These are phyloP conservation scores for Dolichomitus sp. DNA, from an alignment of 2,888 invertebrate species.

Conservation along the genomic window DNA sequence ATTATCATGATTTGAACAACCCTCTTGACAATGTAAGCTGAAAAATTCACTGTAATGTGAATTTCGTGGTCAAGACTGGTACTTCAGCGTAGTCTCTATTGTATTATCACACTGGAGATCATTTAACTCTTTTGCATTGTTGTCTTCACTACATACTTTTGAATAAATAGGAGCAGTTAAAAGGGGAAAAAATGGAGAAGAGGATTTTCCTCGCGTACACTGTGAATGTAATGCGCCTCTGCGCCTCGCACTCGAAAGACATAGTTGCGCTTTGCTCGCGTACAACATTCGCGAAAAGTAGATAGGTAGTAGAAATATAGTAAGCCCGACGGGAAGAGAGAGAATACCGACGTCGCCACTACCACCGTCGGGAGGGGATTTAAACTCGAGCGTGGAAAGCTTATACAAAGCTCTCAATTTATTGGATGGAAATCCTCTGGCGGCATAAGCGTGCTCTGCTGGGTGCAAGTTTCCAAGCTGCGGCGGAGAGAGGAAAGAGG, in stretches of 20 bases:
- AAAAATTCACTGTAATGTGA: too few species aligned
- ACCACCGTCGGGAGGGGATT: slow-evolving; percentile 80
- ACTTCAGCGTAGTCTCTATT: not conserved
- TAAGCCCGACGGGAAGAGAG: slow-evolving; percentile 25
- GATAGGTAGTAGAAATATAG: slow-evolving; percentile 45
- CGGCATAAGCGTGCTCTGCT: slow-evolving; percentile 84
- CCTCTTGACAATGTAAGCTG: too few species aligned
- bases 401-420: slow-evolving; percentile 89
- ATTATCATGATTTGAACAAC: too few species aligned
- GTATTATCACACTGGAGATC: not conserved
- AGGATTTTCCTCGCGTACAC: slow-evolving; percentile 55
- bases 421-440: slow-evolving; percentile 88
- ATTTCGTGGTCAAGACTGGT: not conserved
- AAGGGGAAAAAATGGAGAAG: slow-evolving; percentile 18
- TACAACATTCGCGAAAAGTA: slow-evolving; percentile 63
- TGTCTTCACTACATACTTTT: slow-evolving; percentile 9
- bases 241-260: slow-evolving; percentile 29
- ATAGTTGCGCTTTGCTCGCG: slow-evolving; percentile 50
- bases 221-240: slow-evolving; percentile 59
- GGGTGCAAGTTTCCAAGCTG: slow-evolving; percentile 86
- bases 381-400: slow-evolving; percentile 87
- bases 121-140: not conserved
- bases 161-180: slow-evolving; percentile 21
- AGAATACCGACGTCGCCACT: slow-evolving; percentile 69
- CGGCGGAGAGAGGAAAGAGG: slow-evolving; percentile 26